phyloP scores from a whole-genome alignment of 2,888 invertebrate species.

The Drymonia ruficornis region DNA sequence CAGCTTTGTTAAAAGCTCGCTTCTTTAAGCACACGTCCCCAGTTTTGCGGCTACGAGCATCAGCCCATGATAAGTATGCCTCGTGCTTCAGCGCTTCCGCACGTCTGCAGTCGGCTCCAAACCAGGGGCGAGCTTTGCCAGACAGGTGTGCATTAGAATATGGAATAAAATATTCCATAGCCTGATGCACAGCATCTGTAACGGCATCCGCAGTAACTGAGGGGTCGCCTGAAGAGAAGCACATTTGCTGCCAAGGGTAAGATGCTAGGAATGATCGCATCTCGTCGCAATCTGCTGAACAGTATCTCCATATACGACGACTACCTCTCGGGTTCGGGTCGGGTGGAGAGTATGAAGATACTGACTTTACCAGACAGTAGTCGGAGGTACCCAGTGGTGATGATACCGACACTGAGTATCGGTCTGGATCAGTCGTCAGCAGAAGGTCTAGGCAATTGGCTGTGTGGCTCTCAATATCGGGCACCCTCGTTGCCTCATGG shows the following conservation, averaged over 20 bases:
- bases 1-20: conserved; percentile 6
- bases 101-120: background rate
- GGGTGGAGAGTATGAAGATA: too few species aligned
- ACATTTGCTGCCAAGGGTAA: conserved; percentile 15
- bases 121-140: conserved; percentile 6
- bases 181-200: background rate
- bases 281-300: conserved; percentile 20
- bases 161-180: too few species aligned
- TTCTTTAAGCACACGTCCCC: background rate
- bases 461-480: too few species aligned
- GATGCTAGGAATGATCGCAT: conserved; percentile 27
- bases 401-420: conserved; percentile 16
- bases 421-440: conserved; percentile 26
- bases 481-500: too few species aligned
- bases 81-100: background rate
- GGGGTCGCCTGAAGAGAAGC: conserved; percentile 7
- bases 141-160: background rate
- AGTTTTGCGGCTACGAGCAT: background rate
- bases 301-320: conserved; percentile 23
- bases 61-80: conserved; percentile 3
- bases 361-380: conserved; percentile 8
- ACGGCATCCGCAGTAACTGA: too few species aligned
- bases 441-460: conserved; percentile 29
- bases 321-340: conserved; percentile 11
- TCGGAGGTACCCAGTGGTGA: conserved; percentile 14